These are phyloP conservation scores for Anabas testudineus DNA, from an alignment of 2,797 vertebrate species.

Conservation along the genomic window DNA sequence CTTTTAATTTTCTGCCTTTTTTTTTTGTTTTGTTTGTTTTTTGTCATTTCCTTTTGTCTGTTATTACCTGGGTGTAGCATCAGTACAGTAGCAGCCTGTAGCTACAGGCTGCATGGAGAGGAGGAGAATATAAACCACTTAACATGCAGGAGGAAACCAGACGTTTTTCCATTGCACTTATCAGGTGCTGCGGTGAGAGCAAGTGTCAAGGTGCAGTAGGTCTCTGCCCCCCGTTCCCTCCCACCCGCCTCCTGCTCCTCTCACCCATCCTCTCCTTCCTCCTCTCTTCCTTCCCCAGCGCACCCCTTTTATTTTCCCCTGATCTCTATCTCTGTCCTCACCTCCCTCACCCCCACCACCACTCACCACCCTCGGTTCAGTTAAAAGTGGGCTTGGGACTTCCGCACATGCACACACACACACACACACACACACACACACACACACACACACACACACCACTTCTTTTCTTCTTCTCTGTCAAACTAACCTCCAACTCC, in stretches of 20 bases:
- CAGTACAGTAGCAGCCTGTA: slow-evolving; percentile 82
- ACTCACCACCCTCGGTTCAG: slow-evolving; percentile 71
- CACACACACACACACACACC: slow-evolving; percentile 27
- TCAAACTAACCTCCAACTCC: slow-evolving; percentile 78
- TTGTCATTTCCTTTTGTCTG: slow-evolving; percentile 76
- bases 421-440: slow-evolving; percentile 13
- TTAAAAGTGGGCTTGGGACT: slow-evolving; percentile 78
- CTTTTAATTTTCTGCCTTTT: slow-evolving; percentile 37
- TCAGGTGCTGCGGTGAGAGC: slow-evolving; percentile 91
- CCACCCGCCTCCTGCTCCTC: slow-evolving; percentile 81
- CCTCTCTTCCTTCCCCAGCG: slow-evolving; percentile 77
- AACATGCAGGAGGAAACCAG: slow-evolving; percentile 93
- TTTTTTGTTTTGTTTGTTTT: slow-evolving; percentile 35
- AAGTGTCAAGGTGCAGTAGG: slow-evolving; percentile 84
- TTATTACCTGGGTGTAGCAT: slow-evolving; percentile 71
- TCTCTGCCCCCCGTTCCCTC: slow-evolving; percentile 79
- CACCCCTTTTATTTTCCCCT: slow-evolving; percentile 66
- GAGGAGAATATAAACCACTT: slow-evolving; percentile 88
- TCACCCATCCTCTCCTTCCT: slow-evolving; percentile 81
- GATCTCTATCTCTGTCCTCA: slow-evolving; percentile 70
- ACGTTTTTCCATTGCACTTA: slow-evolving; percentile 91
- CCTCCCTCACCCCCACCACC: slow-evolving; percentile 37
- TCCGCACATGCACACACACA: slow-evolving; percentile 52
- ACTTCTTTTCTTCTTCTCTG: slow-evolving; percentile 64
- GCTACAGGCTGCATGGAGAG: slow-evolving; percentile 80